Base-by-base conservation (phyloP, 1,140 invertebrate genomes). In the Drosophila dunni region DNA sequence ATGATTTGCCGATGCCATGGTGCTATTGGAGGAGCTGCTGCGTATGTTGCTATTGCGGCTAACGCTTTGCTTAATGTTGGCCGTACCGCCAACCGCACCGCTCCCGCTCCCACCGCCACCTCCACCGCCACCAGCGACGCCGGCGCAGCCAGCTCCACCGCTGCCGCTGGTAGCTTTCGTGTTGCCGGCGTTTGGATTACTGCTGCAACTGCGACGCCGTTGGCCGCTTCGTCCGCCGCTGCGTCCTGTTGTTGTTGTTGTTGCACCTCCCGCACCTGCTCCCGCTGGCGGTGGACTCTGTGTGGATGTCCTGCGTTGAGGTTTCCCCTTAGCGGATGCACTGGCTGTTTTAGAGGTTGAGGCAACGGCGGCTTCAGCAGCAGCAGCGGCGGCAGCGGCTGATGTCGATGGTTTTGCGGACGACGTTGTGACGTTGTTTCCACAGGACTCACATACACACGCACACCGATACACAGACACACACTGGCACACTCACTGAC, bases 1-100 rank as follows among this genome's bases (percentile, higher is more conserved):
- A 74, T 91, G 92, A 83, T 92, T 92, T 9, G 92, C 90, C 58
- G 91, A 92, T 80, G 91, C 91, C 91, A 92, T 92, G 89, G 91
- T 92, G 79, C 91, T 92, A 57, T 91, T 92, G 75, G 91, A 92
- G 90, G 90, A 91, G 75, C 90, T 91, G 82, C 91, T 92, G 79
- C 91, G 88, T 75, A 92, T 92, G 73, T 92, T 91, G 91, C 91
- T 90, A 38, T 91, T 92, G 72, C 89, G 88, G 74, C 91, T 92
- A 79, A 84, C 85, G 83, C 91, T 91, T 60, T 88, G 83, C 74
- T 92, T 92, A 76, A 92, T 86, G 29, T 85, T 85, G 61, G 67
- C 73, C 20, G 72, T 45, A 48, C 36, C 64, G 34, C 71, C 64
- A 53, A 33, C 70, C 24, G 66, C 68, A 29, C 74, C 79, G 17